A percentile compares a stretch with the other conserved stretches of the same genome.
These are phyloP conservation scores for Etheostoma cragini DNA, from an alignment of 2,113 vertebrate genomes.

Conservation along the genomic window DNA sequence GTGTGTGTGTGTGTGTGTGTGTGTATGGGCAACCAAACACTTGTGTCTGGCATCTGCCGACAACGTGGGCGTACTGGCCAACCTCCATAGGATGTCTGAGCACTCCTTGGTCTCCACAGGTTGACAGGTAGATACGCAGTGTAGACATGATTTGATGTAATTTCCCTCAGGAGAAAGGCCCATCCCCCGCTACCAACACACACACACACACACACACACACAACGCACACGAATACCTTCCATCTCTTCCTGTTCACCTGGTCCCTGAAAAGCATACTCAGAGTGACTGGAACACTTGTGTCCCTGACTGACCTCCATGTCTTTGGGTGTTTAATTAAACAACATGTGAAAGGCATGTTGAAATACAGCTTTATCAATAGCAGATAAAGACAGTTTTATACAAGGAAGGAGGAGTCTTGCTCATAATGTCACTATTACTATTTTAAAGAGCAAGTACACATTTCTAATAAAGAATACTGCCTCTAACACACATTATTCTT, in stretches of 20 bases:
- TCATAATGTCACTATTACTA: neutral
- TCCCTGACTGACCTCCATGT: constrained; percentile 41
- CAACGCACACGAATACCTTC: constrained; percentile 31
- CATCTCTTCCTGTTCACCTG: constrained; percentile 57
- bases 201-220: constrained; percentile 6
- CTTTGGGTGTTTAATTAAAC: constrained; percentile 19
- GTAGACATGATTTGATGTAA: constrained; percentile 64
- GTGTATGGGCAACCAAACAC: constrained; percentile 44
- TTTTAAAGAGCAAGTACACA: constrained; percentile 9
- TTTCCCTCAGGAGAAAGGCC: constrained; percentile 56
- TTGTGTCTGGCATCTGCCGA: constrained; percentile 58
- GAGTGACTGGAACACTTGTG: constrained; percentile 28
- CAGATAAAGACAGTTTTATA: constrained; percentile 3
- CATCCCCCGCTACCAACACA: constrained; percentile 37
- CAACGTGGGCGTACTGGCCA: constrained; percentile 74
- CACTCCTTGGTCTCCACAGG: constrained; percentile 62
- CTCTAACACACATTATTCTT: neutral
- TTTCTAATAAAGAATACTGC: neutral
- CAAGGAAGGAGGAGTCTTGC: neutral
- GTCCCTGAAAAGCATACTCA: constrained; percentile 37
- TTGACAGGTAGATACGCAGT: constrained; percentile 78
- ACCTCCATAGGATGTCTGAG: constrained; percentile 71
- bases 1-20: neutral
- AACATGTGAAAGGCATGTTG: constrained; percentile 4
- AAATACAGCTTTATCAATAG: constrained; percentile 1